Evolutionary conservation across 2,888 invertebrate species (phyloP).

Genomic region (Smittia aterrima): DNA sequence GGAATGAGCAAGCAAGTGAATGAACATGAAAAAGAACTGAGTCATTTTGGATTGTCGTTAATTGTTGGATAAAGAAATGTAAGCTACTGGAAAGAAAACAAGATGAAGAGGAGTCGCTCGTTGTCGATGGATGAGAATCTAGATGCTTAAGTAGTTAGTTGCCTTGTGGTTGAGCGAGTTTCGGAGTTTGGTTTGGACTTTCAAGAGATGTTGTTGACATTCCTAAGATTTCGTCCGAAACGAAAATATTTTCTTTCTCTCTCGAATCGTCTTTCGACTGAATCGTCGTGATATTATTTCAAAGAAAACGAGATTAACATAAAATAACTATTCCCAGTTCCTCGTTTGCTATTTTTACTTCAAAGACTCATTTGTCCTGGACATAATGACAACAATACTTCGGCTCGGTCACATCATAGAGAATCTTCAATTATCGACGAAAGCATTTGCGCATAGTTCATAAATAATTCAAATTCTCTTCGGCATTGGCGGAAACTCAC

Average conservation of each 20-base stretch:
- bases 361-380: constrained; percentile 22
- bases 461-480: constrained; percentile 41
- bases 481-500: constrained; percentile 31
- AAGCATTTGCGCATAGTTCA: constrained; percentile 29
- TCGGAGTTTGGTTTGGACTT: not conserved
- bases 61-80: constrained; percentile 2
- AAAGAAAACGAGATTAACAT: constrained; percentile 18
- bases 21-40: constrained; percentile 14
- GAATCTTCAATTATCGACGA: constrained; percentile 10
- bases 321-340: constrained; percentile 1
- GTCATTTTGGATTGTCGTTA: constrained; percentile 1
- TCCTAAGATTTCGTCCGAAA: not conserved
- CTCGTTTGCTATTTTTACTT: not conserved
- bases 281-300: not conserved
- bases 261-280: not conserved
- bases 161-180: not conserved
- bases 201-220: not conserved
- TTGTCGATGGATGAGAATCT: not conserved
- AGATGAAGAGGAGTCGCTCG: not conserved
- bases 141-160: too few relatives aligned
- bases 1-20: not conserved
- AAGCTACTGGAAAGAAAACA: constrained; percentile 17
- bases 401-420: constrained; percentile 21
- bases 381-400: constrained; percentile 5
- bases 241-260: not conserved